Evolutionary conservation across 2,797 vertebrate genomes (phyloP).

Genomic region (Sebastes trivittatus): DNA sequence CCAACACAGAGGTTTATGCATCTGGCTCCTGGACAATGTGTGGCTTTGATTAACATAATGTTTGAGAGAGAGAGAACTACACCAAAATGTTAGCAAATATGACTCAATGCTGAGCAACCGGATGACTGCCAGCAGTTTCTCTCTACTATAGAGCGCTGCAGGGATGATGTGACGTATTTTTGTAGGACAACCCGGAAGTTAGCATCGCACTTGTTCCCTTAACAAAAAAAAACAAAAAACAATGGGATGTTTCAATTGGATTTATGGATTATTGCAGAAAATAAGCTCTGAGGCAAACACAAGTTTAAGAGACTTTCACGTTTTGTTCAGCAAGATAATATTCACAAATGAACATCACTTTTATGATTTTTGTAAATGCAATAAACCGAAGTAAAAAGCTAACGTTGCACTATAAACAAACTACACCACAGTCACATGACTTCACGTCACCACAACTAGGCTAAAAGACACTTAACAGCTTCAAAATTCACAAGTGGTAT

Average conservation of each 20-base stretch:
- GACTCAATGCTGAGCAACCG: conserved; percentile 6
- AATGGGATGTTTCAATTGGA: not conserved
- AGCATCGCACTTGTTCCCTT: not conserved
- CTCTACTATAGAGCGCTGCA: not conserved
- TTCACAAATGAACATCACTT: not conserved
- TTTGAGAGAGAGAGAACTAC: not conserved
- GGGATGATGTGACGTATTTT: not conserved
- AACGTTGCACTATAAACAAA: not conserved
- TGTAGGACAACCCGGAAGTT: not conserved
- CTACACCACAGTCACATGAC: not conserved
- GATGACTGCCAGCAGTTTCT: conserved; percentile 2
- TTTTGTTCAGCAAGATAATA: not conserved
- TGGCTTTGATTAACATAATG: not conserved
- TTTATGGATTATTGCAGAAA: not conserved
- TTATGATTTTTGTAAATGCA: not conserved
- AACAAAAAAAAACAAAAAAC: not conserved
- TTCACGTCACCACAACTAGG: not conserved
- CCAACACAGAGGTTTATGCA: not conserved
- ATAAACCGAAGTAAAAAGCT: not conserved
- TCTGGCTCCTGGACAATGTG: not conserved
- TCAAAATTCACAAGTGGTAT: not conserved
- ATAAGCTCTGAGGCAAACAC: not conserved
- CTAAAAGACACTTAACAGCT: not conserved
- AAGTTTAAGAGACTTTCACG: not conserved
- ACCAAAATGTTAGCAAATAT: not conserved